A percentile compares a stretch with the other conserved stretches of the same genome.
phyloP scores from a whole-genome alignment of 1,140 invertebrate genomes.

The Goniozus legneri region DNA sequence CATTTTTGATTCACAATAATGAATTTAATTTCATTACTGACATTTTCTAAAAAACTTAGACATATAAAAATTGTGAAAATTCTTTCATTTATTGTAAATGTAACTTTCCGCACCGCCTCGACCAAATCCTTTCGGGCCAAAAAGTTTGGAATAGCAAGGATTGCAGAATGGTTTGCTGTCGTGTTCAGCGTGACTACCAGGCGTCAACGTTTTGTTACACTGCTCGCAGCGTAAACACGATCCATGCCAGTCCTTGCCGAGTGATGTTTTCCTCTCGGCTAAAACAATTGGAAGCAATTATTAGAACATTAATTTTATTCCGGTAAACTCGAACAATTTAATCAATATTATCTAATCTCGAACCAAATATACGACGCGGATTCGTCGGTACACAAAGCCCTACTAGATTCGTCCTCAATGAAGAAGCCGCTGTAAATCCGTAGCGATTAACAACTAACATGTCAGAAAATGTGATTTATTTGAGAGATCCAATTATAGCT shows the following conservation, averaged over 20 bases:
- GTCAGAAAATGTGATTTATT: too few species aligned
- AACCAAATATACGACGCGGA: not conserved
- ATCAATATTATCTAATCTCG: constrained; percentile 1
- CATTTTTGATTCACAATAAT: too few species aligned
- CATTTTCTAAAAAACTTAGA: too few species aligned
- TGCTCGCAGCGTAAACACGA: constrained; percentile 72
- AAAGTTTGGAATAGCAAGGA: constrained; percentile 72
- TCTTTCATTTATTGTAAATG: constrained; percentile 59
- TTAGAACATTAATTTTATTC: constrained; percentile 11
- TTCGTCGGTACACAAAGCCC: too few species aligned
- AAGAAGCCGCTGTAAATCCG: too few species aligned
- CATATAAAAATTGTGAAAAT: not conserved
- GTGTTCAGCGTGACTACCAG: constrained; percentile 70
- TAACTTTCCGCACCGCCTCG: constrained; percentile 65
- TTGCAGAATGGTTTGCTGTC: constrained; percentile 78
- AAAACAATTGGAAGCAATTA: constrained; percentile 36
- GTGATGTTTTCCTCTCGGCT: constrained; percentile 75
- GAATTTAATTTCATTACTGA: too few species aligned
- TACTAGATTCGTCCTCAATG: too few species aligned
- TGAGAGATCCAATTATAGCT: too few species aligned
- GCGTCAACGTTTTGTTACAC: constrained; percentile 73
- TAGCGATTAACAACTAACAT: too few species aligned
- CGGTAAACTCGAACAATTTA: not conserved
- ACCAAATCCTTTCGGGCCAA: constrained; percentile 67
- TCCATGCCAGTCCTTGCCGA: constrained; percentile 79